Conservation (phyloP, 2,113 vertebrate species). For the Panthera leo region DNA sequence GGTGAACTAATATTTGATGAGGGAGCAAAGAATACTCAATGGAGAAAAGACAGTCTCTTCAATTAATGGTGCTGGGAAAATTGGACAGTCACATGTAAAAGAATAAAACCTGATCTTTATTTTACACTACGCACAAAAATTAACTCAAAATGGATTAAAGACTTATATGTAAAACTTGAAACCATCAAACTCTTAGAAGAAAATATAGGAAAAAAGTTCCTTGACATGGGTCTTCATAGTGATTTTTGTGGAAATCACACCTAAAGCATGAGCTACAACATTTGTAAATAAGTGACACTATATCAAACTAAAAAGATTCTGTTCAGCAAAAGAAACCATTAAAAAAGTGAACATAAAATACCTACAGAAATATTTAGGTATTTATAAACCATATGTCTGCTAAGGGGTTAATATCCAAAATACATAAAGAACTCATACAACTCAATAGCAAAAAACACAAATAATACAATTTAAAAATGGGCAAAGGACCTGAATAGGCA, state of each 20-base stretch:
- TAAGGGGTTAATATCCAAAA: neutral
- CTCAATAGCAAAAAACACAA: neutral
- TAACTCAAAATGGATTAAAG: neutral
- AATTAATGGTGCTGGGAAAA: neutral
- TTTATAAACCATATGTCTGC: neutral
- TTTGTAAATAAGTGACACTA: neutral
- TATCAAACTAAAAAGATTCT: constrained; percentile 15
- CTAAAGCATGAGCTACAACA: neutral
- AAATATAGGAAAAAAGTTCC: neutral
- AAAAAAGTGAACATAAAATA: neutral
- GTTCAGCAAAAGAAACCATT: neutral
- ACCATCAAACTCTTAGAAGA: neutral
- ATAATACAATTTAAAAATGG: neutral
- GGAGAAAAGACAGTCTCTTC: constrained; percentile 3
- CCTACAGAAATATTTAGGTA: neutral
- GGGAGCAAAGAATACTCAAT: neutral
- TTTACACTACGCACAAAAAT: neutral
- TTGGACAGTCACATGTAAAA: neutral
- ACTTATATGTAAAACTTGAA: neutral
- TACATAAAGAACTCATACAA: neutral
- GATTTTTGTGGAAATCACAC: neutral
- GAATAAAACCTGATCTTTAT: neutral
- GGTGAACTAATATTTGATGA: neutral
- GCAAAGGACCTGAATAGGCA: neutral
- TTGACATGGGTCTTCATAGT: neutral